Conservation (phyloP, 2,113 vertebrate genomes). For the Mesembrinibis cayennensis region DNA sequence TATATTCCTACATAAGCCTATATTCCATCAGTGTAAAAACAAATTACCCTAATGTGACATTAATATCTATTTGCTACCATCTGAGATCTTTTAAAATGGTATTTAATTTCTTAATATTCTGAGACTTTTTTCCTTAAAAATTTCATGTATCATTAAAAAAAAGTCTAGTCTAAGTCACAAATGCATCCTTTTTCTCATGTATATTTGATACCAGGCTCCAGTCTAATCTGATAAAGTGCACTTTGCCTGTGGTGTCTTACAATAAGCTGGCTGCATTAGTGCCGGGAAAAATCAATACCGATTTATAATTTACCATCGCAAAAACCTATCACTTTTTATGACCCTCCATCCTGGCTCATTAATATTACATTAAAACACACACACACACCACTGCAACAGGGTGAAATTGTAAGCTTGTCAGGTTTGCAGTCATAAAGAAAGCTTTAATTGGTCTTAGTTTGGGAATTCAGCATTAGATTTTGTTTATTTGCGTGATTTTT, state of each 20-base stretch:
- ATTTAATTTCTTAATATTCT: conserved; percentile 76
- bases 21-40: conserved; percentile 65
- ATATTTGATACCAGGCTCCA: conserved; percentile 89
- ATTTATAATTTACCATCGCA: conserved; percentile 99
- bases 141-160: conserved; percentile 79
- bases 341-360: conserved; percentile 95
- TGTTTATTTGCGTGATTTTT: conserved; percentile 59
- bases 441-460: conserved; percentile 82
- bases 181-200: conserved; percentile 88
- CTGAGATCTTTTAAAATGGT: conserved; percentile 66
- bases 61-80: conserved; percentile 71
- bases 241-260: conserved; percentile 88
- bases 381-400: conserved; percentile 75
- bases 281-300: conserved; percentile 97
- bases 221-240: conserved; percentile 94
- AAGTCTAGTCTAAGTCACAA: conserved; percentile 82
- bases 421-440: conserved; percentile 78
- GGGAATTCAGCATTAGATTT: conserved; percentile 72
- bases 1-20: conserved; percentile 19
- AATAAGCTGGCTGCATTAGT: conserved; percentile 88
- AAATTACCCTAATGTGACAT: conserved; percentile 70
- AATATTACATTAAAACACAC: conserved; percentile 98
- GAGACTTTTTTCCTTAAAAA: conserved; percentile 72
- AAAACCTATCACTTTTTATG: conserved; percentile 98
- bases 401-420: conserved; percentile 78